A percentile compares a stretch with the other conserved stretches of the same genome.
Conservation (phyloP, 92 coral and sea anemone genomes). For the Porites rus region DNA sequence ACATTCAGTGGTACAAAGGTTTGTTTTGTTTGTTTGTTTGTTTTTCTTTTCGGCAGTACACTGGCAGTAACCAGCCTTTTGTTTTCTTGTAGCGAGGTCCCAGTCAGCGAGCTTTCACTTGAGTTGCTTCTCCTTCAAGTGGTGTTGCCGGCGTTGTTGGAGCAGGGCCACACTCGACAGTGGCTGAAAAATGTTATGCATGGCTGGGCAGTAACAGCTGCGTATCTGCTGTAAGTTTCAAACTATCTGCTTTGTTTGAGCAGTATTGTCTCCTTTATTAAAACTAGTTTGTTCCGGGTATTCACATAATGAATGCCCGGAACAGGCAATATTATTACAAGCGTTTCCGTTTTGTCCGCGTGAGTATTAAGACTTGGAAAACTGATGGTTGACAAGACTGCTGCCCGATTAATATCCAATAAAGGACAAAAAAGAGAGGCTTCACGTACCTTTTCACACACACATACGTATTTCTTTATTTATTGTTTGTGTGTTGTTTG, state of each 20-base stretch:
- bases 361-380: no score
- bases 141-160: constrained; percentile 93
- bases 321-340: no score
- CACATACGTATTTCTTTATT: not conserved
- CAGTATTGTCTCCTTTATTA: no score
- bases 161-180: constrained; percentile 97
- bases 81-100: constrained; percentile 78
- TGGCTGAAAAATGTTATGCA: constrained; percentile 90
- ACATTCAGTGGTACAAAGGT: no score
- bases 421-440: not conserved
- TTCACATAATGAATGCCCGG: no score
- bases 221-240: constrained; percentile 85
- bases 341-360: no score
- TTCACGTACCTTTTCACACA: not conserved
- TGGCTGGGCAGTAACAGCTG: constrained; percentile 93
- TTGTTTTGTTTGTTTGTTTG: no score
- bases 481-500: not conserved
- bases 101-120: constrained; percentile 95
- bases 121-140: constrained; percentile 95
- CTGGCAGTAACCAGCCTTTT: not conserved
- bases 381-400: no score
- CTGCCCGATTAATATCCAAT: no score
- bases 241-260: not conserved
- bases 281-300: no score
- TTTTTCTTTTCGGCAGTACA: no score